phyloP scores from a whole-genome alignment of 2,888 invertebrate genomes.

The Nomada lathburiana region DNA sequence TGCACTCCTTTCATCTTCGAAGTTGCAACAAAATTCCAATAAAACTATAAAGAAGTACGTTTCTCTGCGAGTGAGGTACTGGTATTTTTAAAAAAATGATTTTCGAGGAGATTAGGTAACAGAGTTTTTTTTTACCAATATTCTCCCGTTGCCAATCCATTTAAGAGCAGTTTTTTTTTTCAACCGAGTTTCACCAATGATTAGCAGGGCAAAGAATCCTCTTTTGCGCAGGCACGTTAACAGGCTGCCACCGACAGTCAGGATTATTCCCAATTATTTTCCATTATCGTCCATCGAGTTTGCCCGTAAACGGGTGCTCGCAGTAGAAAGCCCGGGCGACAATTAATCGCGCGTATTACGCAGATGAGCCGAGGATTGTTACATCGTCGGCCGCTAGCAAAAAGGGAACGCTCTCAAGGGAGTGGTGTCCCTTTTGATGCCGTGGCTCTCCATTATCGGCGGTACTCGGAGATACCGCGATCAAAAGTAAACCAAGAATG shows the following conservation, averaged over 20 bases:
- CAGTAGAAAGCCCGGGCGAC: conserved; percentile 38
- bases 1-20: conserved; percentile 59
- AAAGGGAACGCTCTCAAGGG: conserved; percentile 40
- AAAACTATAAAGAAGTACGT: too few species aligned
- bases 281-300: conserved; percentile 13
- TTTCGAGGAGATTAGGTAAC: neutral
- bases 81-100: neutral
- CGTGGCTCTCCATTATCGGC: conserved; percentile 59
- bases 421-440: conserved; percentile 49
- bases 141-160: neutral
- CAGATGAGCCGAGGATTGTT: conserved; percentile 63
- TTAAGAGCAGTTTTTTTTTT: neutral
- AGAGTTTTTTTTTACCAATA: neutral
- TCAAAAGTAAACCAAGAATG: conserved; percentile 66
- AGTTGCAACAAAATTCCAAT: neutral
- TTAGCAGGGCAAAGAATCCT: conserved; percentile 12
- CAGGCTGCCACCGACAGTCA: neutral
- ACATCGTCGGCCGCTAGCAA: conserved; percentile 32
- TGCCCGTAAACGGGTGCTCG: conserved; percentile 6
- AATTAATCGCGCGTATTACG: conserved; percentile 69
- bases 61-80: neutral
- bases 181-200: neutral
- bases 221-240: conserved; percentile 10
- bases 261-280: conserved; percentile 52
- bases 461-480: conserved; percentile 43